Base-by-base conservation (phyloP, 2,888 invertebrate species). In the Acheta domesticus region DNA sequence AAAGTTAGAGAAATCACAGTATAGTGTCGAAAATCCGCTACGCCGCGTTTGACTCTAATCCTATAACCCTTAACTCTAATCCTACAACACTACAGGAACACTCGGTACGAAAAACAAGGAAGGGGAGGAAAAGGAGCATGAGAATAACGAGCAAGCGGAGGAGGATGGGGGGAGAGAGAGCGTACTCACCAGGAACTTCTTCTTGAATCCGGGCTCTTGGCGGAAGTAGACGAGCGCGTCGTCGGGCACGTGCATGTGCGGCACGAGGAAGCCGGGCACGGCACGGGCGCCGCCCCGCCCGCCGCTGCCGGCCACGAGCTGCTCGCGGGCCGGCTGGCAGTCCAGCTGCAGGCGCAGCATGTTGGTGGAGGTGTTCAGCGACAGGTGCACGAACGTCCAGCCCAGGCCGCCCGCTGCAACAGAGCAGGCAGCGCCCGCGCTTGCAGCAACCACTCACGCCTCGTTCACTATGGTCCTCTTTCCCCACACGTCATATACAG, bases 211-310 rank as follows among this genome's bases (percentile, higher is more conserved):
- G 21, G 88, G 88, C 81, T 88, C 88, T 80, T 88, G 87, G 81
- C 87, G 84, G 83, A 88, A 87, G 83, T 88, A 88, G 81, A 87
- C 87, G 80, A 88, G 84, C n/a, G 87, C 85, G 81, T 87, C 87
- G 78, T 84, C 83, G 11, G 87, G 87, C 80, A 87, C 84, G 48
- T 84, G 84, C 81, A 87, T 85, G 77, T n/a, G 62, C 82, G 83
- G 48, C 82, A 49, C 83, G 82, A 14, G 16, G 62, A 12, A 12
- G 62, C 62, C 62, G 14, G 62, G 12, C 16, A n/a, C 12, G 3
- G 62, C 62, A 5, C 62, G 16, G 62, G 62, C 62, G 78, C 74
- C 74, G 50, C 76, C 74, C 84, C 82, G 62, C 12, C 78, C 79
- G 80, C 84, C 84, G 49, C 83, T 83, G 76, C 84, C 82, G 75